A percentile compares a stretch with the other conserved stretches of the same genome.
phyloP scores from a whole-genome alignment of 2,888 invertebrate genomes.

The Ditylenchus weischeri region DNA sequence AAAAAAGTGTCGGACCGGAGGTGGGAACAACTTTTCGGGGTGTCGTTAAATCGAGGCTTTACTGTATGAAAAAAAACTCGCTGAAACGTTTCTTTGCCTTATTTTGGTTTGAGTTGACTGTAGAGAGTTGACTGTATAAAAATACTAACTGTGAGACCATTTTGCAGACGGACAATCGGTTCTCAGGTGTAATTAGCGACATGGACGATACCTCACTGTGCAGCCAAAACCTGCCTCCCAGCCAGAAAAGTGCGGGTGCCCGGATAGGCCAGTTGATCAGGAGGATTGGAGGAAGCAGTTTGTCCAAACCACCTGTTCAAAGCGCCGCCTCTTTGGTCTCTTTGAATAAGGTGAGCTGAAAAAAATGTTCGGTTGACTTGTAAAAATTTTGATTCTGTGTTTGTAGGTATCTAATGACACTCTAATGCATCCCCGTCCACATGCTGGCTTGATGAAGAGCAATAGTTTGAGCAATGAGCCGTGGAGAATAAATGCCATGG shows the following conservation, averaged over 20 bases:
- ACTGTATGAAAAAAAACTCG: too few species aligned
- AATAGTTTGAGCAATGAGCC: constrained; percentile 54
- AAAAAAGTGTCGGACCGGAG: too few species aligned
- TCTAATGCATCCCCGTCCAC: constrained; percentile 15
- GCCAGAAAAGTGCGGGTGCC: constrained; percentile 28
- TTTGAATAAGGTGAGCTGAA: constrained; percentile 45
- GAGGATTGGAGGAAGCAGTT: constrained; percentile 42
- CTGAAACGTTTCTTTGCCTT: too few species aligned
- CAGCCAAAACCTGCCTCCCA: constrained; percentile 44
- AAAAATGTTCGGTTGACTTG: neutral
- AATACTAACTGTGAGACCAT: neutral
- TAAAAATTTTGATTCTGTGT: neutral
- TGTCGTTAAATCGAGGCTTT: too few species aligned
- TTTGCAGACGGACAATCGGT: neutral
- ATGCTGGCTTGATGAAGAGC: constrained; percentile 47
- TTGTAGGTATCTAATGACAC: neutral
- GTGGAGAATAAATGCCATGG: constrained; percentile 49
- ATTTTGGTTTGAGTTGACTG: too few species aligned
- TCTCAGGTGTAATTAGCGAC: constrained; percentile 17
- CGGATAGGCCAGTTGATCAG: constrained; percentile 52
- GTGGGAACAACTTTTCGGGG: too few species aligned
- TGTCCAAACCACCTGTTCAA: constrained; percentile 35
- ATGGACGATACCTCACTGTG: constrained; percentile 43
- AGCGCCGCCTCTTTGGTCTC: constrained; percentile 52
- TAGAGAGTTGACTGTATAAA: too few species aligned